Evolutionary conservation across 2,888 invertebrate genomes (phyloP), one percentile per base, ranked within the genome.

Genomic region (Tyria jacobaeae): DNA sequence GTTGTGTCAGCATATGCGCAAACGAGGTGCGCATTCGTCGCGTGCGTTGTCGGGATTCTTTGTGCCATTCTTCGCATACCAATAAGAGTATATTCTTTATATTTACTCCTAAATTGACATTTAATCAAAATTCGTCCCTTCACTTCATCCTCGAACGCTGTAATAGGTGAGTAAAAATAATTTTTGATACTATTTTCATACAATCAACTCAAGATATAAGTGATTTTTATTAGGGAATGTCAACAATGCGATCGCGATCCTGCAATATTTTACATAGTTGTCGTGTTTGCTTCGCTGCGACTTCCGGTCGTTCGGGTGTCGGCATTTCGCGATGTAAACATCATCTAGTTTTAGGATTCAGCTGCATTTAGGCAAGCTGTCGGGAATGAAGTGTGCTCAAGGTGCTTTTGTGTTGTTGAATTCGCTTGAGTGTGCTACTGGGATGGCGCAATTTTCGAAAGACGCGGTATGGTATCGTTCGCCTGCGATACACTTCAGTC

Each of bases 51-150:
- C 97, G 96, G 96, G 97, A 97, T 97, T 98, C 97, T 97, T 97
- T 97, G 97, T 97, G 97, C 97, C 97, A 98, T 98, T 97, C 97
- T 97, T 97, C 95, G 96, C 97, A 98, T 98, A 97, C 97, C 97
- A 97, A 95, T 95, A 95, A 95, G 95, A 95, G 95, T 95, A 95
- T 94, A 95, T 95, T 95, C 95, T 95, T 95, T 95, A 95, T 95
- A 95, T 95, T 95, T 95, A 95, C 95, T 95, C 94, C 92, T 92
- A 95, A 95, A 95, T 95, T 95, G 94, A 94, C 88, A 90, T 84
- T 84, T 89, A 93, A 95, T 94, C 95, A 95, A 95, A 95, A 95
- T 95, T 95, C 94, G 94, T 88, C 95, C 92, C 93, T 90, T 94
- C 94, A 95, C 94, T 89, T 94, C 95, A 94, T 93, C 94, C 94